A percentile compares a stretch with the other conserved stretches of the same genome.
Conservation (phyloP, 2,113 vertebrate genomes). For the Rhynchomys soricoides region DNA sequence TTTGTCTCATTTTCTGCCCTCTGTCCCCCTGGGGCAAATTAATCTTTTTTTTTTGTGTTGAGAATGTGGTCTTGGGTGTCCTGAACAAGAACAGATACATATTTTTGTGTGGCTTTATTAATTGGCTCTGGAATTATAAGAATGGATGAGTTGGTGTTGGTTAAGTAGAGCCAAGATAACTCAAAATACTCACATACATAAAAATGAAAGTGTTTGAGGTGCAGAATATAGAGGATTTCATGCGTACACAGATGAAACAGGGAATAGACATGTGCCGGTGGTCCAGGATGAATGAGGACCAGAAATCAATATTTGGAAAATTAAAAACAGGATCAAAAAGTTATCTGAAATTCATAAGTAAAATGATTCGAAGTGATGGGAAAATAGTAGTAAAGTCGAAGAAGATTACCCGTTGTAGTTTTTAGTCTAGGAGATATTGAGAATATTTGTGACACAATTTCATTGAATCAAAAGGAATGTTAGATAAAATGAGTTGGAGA, state of each 20-base stretch:
- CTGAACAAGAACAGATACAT: background rate
- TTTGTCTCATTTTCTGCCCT: background rate
- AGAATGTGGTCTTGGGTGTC: background rate
- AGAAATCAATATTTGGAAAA: background rate
- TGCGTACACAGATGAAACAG: fast-evolving
- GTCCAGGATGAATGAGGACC: background rate
- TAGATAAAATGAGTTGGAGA: background rate
- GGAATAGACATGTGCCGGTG: background rate
- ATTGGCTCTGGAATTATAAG: background rate
- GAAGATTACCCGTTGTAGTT: background rate
- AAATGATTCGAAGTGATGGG: background rate
- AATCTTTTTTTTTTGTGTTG: background rate
- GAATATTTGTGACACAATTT: background rate
- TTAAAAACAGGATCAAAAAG: background rate
- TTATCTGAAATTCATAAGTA: background rate
- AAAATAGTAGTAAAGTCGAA: background rate
- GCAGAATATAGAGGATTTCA: background rate
- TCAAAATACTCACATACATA: background rate
- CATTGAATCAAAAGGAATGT: background rate
- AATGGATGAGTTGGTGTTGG: background rate
- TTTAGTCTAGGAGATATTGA: background rate
- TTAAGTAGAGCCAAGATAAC: background rate
- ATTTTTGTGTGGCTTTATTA: background rate
- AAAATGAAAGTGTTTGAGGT: background rate
- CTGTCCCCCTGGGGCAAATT: background rate